phyloP scores from a whole-genome alignment of 2,888 invertebrate genomes.

The Copidosoma aretas region DNA sequence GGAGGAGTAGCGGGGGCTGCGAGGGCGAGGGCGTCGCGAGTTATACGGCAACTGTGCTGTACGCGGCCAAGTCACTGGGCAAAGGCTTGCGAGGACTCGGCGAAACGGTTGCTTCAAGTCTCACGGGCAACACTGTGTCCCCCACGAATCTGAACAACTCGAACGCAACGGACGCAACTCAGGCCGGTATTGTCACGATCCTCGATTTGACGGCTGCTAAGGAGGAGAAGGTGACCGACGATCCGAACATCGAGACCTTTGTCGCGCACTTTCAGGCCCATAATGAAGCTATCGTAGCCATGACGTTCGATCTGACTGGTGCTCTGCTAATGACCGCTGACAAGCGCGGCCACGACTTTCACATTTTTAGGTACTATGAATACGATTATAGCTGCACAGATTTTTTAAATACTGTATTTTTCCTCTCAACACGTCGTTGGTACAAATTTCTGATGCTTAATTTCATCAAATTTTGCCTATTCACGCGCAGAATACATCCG shows the following conservation, averaged over 20 bases:
- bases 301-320: conserved; percentile 91
- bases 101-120: conserved; percentile 89
- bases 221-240: conserved; percentile 67
- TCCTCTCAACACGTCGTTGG: too few relatives aligned
- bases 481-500: conserved; percentile 75
- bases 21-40: conserved; percentile 86
- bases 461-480: background rate
- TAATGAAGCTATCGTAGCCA: conserved; percentile 84
- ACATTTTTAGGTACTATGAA: conserved; percentile 74
- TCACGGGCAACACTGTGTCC: conserved; percentile 68
- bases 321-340: conserved; percentile 90
- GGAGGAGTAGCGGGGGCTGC: conserved; percentile 83
- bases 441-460: too few relatives aligned
- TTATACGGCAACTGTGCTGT: conserved; percentile 90
- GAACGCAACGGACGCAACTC: conserved; percentile 66
- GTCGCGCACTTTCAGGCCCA: conserved; percentile 90
- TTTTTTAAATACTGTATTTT: too few relatives aligned
- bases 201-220: conserved; percentile 80
- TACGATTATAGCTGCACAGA: too few relatives aligned
- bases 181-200: conserved; percentile 88
- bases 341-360: conserved; percentile 92
- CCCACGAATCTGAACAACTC: conserved; percentile 50
- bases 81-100: conserved; percentile 89
- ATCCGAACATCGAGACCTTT: conserved; percentile 75
- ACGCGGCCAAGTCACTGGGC: conserved; percentile 92